Evolutionary conservation across 2,888 invertebrate genomes (phyloP).

Genomic region (Drosophila mulleri): DNA sequence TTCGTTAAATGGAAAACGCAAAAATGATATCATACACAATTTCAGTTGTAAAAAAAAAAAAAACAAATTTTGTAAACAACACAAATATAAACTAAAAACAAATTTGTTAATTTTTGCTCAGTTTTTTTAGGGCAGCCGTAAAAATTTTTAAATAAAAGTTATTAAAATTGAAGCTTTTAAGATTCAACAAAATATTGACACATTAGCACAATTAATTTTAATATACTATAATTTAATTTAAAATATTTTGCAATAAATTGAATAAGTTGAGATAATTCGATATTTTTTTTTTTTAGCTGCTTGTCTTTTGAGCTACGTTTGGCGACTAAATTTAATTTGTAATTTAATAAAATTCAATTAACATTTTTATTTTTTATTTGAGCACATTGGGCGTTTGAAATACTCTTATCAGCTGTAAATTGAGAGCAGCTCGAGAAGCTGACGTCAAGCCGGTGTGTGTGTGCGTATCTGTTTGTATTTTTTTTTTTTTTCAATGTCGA

Average conservation of each 20-base stretch:
- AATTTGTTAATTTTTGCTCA: background rate
- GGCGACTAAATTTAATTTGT: constrained; percentile 29
- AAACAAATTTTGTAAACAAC: constrained; percentile 12
- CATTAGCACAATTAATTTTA: background rate
- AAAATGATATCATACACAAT: constrained; percentile 58
- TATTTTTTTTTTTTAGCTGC: background rate
- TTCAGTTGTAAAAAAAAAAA: constrained; percentile 17
- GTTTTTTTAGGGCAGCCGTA: background rate
- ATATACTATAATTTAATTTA: background rate
- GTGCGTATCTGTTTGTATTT: background rate
- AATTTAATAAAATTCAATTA: background rate
- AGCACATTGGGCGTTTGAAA: background rate
- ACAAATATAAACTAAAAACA: constrained; percentile 5
- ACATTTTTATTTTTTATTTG: background rate
- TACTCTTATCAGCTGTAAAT: constrained; percentile 41
- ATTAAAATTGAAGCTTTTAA: background rate
- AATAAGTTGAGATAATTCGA: background rate
- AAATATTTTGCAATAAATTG: background rate
- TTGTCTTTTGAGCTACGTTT: constrained; percentile 13
- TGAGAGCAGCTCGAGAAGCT: constrained; percentile 33
- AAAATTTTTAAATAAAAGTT: background rate
- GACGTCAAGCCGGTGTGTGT: constrained; percentile 37
- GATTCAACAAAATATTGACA: background rate
- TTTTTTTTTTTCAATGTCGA: constrained; percentile 37
- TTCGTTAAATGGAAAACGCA: constrained; percentile 53